Evolutionary conservation across 2,113 vertebrate species (phyloP), one percentile per base, ranked within the genome.

Genomic region (Lanius collurio): DNA sequence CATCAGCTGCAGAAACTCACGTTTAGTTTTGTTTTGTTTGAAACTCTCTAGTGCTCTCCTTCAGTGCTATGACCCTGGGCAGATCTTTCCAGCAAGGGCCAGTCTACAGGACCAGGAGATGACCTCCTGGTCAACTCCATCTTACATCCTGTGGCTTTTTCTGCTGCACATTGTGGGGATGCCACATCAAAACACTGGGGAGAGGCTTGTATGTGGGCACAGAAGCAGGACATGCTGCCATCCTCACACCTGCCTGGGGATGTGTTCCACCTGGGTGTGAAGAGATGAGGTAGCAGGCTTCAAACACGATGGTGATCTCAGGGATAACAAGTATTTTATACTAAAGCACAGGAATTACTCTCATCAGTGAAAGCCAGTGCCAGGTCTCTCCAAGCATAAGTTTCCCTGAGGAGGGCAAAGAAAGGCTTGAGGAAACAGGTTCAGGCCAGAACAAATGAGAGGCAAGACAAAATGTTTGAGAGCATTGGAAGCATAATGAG

Each of bases 1-100:
- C 37, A 31, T 27, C 50, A 74, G 39, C 28, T 69, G 23, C 15
- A 65, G 64, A 50, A 91, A 27, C 13, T 49, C 10, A 28, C 8
- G 16, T 49, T 56, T 31, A 1, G 4, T 23, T 55, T 53, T 5
- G 4, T 49, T 79, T 75, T 24, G 3, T 64, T 65, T 63, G 28
- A 56, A 75, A 27, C 23, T 52, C 13, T 44, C 26, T 44, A 42
- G 9, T 39, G 30, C 12, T 71, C 11, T 71, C 16, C 9, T 17
- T n/a, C 14, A 30, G 7, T 17, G 17, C 30, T 27, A 1, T 1
- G 5, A 23, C 10, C 31, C 1, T 44, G 9, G 39, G 20, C 23
- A 77, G 63, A 26, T 70, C 21, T 84, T 83, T 33, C 71, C 30
- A 73, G 22, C 18, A 46, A 39, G 24, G 10, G 3, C 11, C 53